phyloP scores from a whole-genome alignment of 2,888 invertebrate species.

The Eilema griseolum region DNA sequence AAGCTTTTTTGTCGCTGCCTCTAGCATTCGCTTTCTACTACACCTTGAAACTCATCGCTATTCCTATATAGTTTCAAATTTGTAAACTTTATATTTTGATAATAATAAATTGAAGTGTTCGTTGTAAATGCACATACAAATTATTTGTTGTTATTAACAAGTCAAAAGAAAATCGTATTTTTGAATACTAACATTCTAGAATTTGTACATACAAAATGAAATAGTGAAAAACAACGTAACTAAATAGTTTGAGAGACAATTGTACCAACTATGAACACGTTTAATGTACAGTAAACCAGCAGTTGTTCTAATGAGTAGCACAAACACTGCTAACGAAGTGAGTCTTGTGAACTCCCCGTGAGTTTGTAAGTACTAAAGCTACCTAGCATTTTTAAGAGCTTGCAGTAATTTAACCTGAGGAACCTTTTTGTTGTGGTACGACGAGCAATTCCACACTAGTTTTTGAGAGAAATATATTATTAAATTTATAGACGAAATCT shows the following conservation, averaged over 20 bases:
- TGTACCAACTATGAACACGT: background rate
- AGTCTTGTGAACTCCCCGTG: slow-evolving; percentile 9
- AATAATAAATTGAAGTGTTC: too few species aligned
- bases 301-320: slow-evolving; percentile 48
- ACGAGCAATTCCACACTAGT: background rate
- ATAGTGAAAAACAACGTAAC: background rate
- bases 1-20: too few species aligned
- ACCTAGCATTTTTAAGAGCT: background rate
- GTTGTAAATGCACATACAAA: too few species aligned
- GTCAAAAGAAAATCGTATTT: background rate
- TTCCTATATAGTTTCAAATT: too few species aligned
- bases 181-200: background rate
- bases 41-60: too few species aligned
- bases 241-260: slow-evolving; percentile 14
- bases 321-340: slow-evolving; percentile 60
- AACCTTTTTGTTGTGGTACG: background rate
- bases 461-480: background rate
- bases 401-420: background rate
- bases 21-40: too few species aligned
- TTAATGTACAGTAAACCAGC: slow-evolving; percentile 37
- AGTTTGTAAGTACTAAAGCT: background rate
- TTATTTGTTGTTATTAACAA: too few species aligned
- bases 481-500: too few species aligned
- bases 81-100: too few species aligned
- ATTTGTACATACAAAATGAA: slow-evolving; percentile 15